Evolutionary conservation across 2,888 invertebrate species (phyloP).

Genomic region (Nysson spinosus): DNA sequence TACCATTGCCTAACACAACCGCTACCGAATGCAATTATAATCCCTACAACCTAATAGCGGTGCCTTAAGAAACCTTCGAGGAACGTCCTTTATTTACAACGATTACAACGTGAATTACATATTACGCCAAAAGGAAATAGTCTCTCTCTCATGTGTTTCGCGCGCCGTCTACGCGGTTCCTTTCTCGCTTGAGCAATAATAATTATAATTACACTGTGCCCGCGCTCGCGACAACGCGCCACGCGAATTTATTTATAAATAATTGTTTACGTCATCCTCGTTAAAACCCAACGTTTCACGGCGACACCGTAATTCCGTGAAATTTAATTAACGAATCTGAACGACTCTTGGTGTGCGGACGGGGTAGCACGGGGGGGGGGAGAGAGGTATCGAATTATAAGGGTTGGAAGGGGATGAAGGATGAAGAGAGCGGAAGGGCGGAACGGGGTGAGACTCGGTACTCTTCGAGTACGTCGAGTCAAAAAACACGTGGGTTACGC

Average conservation of each 20-base stretch:
- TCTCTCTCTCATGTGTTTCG: conserved; percentile 26
- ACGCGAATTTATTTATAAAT: conserved; percentile 53
- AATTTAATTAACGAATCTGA: conserved; percentile 14
- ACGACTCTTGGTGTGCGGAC: conserved; percentile 5
- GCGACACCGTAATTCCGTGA: neutral
- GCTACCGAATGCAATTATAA: conserved; percentile 71
- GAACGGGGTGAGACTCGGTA: too few relatives aligned
- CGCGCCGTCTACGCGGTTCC: conserved; percentile 14
- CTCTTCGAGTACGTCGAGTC: too few relatives aligned
- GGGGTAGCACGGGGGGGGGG: too few relatives aligned
- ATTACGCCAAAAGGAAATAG: conserved; percentile 27
- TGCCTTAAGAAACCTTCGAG: conserved; percentile 66
- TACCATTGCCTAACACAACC: conserved; percentile 66
- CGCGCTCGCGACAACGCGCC: conserved; percentile 31
- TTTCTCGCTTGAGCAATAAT: conserved; percentile 53
- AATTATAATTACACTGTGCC: conserved; percentile 37
- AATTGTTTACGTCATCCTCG: conserved; percentile 49
- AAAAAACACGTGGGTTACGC: too few relatives aligned
- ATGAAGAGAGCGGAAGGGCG: too few relatives aligned
- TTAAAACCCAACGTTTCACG: conserved; percentile 50
- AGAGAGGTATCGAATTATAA: too few relatives aligned
- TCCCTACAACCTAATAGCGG: conserved; percentile 69
- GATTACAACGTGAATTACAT: conserved; percentile 49
- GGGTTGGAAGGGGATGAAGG: too few relatives aligned
- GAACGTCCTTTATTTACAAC: conserved; percentile 69